phyloP scores from a whole-genome alignment of 92 coral and sea anemone species.

The Siderastrea siderea region DNA sequence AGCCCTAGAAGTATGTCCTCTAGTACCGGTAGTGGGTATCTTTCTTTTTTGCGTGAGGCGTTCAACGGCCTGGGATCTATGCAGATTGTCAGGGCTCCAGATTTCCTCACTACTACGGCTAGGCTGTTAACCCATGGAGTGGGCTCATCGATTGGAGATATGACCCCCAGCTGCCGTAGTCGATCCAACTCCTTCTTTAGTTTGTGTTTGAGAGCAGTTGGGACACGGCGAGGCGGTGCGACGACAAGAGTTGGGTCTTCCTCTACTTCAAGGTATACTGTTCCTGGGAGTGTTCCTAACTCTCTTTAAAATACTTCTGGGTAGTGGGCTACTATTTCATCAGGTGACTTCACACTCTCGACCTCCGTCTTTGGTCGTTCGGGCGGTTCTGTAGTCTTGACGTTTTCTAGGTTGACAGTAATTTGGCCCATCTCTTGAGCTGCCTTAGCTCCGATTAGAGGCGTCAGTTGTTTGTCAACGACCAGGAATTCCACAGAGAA shows the following conservation, averaged over 20 bases:
- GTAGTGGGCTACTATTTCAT: slow-evolving; percentile 5
- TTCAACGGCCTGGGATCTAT: slow-evolving; percentile 24
- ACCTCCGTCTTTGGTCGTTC: background rate
- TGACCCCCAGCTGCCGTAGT: slow-evolving; percentile 30
- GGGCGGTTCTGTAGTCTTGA: slow-evolving; percentile 7
- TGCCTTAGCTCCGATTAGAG: slow-evolving; percentile 36
- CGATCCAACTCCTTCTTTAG: slow-evolving; percentile 19
- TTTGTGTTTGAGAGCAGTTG: background rate
- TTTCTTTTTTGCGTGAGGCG: slow-evolving; percentile 24
- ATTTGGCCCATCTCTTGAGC: slow-evolving; percentile 35
- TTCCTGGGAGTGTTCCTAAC: slow-evolving; percentile 19
- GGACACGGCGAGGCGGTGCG: background rate
- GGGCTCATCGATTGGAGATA: slow-evolving; percentile 30
- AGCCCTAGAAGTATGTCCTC: slow-evolving; percentile 39
- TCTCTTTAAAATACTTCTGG: background rate
- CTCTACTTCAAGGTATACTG: background rate
- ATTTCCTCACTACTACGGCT: background rate
- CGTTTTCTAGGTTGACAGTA: slow-evolving; percentile 31
- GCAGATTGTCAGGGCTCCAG: slow-evolving; percentile 1
- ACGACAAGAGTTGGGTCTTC: background rate
- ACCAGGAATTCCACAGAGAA: background rate
- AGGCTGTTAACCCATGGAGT: slow-evolving; percentile 30
- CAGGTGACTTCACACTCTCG: background rate
- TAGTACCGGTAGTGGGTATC: slow-evolving; percentile 25
- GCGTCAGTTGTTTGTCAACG: background rate